phyloP scores from a whole-genome alignment of 2,888 invertebrate species.

The Andrena minutula region DNA sequence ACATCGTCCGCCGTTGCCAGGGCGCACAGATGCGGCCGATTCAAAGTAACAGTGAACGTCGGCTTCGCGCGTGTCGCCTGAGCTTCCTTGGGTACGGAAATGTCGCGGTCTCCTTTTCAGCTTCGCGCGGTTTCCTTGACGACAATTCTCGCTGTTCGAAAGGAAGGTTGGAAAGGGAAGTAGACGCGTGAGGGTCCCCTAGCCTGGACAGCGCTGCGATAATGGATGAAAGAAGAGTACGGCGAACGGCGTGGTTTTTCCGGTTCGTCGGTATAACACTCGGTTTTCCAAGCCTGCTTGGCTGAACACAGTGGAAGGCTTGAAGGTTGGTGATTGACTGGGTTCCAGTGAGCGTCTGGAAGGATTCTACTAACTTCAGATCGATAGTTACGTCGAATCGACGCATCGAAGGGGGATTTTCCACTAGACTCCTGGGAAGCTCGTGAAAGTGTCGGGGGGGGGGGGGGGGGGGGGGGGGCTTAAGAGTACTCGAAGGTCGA shows the following conservation, averaged over 20 bases:
- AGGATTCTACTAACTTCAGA: background rate
- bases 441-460: background rate
- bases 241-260: constrained; percentile 40
- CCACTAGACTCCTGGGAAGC: constrained; percentile 14
- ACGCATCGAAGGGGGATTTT: background rate
- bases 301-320: background rate
- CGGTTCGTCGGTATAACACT: constrained; percentile 17
- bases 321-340: background rate
- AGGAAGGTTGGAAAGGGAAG: too few species aligned
- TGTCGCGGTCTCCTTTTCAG: too few species aligned
- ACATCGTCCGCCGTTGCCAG: too few species aligned
- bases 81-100: too few species aligned
- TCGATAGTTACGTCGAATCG: background rate
- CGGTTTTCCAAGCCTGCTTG: background rate
- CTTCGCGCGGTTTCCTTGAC: too few species aligned
- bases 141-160: too few species aligned
- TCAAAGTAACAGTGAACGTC: too few species aligned
- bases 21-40: too few species aligned
- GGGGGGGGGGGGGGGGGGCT: background rate
- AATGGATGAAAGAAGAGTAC: constrained; percentile 20
- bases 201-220: too few species aligned
- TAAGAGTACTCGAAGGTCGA: constrained; percentile 13
- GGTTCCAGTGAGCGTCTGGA: background rate
- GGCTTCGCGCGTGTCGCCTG: too few species aligned
- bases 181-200: too few species aligned